Evolutionary conservation across 2,113 vertebrate genomes (phyloP), one percentile per base, ranked within the genome.

Genomic region (Ramphastos sulfuratus): DNA sequence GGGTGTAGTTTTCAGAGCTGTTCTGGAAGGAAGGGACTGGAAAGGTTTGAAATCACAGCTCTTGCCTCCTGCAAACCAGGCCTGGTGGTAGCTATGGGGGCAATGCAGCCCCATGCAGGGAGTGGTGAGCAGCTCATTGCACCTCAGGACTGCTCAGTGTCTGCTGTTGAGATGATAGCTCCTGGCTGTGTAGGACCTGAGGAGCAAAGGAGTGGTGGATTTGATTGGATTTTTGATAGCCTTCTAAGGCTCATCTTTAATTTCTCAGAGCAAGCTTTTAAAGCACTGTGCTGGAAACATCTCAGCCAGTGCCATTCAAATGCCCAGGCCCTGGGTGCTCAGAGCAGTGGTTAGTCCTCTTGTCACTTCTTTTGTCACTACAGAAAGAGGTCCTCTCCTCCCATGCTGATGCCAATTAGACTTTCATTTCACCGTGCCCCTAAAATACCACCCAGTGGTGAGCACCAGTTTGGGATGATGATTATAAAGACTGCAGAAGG

Each of bases 401-500:
- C 1, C 0, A 0, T 16, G 46, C 23, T 55, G 11, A 4, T 1
- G 24, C 60, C 82, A 59, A 28, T 65, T 58, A 33, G 27, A 16
- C 42, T 63, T 79, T 44, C 28, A 31, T 21, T 66, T 64, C 31
- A 27, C 18, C 0, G 2, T 20, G 59, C 52, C 59, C 31, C 70
- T 24, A 8, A 76, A 83, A 15, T 11, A 55, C 25, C 3, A 1
- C 0, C 1, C 17, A 5, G 31, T 18, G 18, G 14, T 4, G 31
- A 74, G 64, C 82, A 48, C 16, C 75, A 35, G 20, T 30, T 61
- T 10, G 10, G 65, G 50, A 44, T 67, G 31, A 20, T 15, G 46
- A n/a, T 74, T 25, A 17, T 5, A 61, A 64, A 56, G 71, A 8
- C 18, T 12, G 71, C 46, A 30, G 18, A 48, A 31, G 59, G 64